Evolutionary conservation across 1,140 invertebrate genomes (phyloP).

Genomic region (Drosophila hydei): DNA sequence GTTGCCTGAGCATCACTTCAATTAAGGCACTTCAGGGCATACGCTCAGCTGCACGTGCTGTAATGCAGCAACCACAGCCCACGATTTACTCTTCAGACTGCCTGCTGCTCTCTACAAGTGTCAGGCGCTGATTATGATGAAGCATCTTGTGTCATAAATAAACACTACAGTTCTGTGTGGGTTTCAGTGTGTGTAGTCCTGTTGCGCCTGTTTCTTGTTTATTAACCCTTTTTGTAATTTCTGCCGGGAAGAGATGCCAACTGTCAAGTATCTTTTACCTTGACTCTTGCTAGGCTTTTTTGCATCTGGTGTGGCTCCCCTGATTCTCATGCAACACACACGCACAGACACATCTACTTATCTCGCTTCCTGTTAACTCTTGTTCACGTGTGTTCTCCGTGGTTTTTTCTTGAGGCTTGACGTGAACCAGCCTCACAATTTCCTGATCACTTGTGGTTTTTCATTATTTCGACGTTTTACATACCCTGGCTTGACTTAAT

Average conservation of each 20-base stretch:
- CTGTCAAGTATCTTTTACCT: conserved; percentile 25
- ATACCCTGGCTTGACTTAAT: not conserved
- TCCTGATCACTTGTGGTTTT: conserved; percentile 69
- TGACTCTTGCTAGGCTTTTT: conserved; percentile 14
- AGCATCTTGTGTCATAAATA: conserved; percentile 77
- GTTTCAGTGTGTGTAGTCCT: conserved; percentile 28
- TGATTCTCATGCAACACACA: conserved; percentile 21
- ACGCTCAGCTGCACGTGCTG: conserved; percentile 51
- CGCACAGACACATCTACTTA: conserved; percentile 41
- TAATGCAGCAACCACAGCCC: conserved; percentile 37
- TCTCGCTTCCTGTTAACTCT: conserved; percentile 52
- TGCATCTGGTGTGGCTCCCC: conserved; percentile 20
- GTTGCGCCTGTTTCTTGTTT: conserved; percentile 52
- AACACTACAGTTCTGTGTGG: conserved; percentile 59
- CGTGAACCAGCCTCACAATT: conserved; percentile 42
- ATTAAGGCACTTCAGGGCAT: conserved; percentile 68
- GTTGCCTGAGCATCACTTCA: conserved; percentile 68
- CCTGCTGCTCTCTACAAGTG: conserved; percentile 63
- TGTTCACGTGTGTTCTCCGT: conserved; percentile 40
- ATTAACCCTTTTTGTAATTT: conserved; percentile 79
- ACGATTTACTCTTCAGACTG: conserved; percentile 32
- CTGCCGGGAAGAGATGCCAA: conserved; percentile 37
- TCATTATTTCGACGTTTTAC: conserved; percentile 69
- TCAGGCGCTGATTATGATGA: conserved; percentile 75
- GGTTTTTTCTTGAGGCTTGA: conserved; percentile 43